Evolutionary conservation across 2,888 invertebrate genomes (phyloP).

Genomic region (Chymomyza amoena): DNA sequence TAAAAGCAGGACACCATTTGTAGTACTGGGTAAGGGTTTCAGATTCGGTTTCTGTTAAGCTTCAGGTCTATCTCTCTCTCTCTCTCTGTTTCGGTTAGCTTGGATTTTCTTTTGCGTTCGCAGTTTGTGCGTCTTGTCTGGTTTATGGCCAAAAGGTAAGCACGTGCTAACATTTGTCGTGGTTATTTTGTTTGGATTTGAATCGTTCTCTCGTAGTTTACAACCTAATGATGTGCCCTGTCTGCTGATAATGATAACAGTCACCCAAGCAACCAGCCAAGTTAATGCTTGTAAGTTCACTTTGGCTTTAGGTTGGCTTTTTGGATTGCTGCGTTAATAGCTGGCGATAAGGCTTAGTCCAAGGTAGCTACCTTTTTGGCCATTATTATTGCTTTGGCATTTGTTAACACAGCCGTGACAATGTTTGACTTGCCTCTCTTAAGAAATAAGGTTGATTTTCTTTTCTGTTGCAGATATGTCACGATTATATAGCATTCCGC

Average conservation of each 20-base stretch:
- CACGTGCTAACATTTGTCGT: conserved; percentile 70
- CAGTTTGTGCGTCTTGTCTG: conserved; percentile 20
- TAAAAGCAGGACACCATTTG: background rate
- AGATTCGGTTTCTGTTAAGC: background rate
- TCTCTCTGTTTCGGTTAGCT: conserved; percentile 6
- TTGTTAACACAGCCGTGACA: background rate
- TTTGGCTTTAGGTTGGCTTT: conserved; percentile 61
- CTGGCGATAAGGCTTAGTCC: conserved; percentile 55
- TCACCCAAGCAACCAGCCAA: conserved; percentile 33
- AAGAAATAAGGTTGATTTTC: background rate
- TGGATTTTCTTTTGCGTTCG: conserved; percentile 7
- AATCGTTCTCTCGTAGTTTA: conserved; percentile 62
- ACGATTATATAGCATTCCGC: background rate
- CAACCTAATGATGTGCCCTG: conserved; percentile 57
- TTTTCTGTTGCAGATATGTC: background rate
- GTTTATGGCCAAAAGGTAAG: conserved; percentile 63
- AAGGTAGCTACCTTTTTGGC: conserved; percentile 21
- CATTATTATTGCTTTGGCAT: background rate
- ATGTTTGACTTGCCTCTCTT: background rate
- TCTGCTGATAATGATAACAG: conserved; percentile 57
- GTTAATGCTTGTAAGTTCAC: conserved; percentile 47
- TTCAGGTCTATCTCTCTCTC: background rate
- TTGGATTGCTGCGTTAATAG: conserved; percentile 64
- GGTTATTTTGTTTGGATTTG: conserved; percentile 70
- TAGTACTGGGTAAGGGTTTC: background rate